These are phyloP conservation scores for Gobio gobio DNA, from an alignment of 2,113 vertebrate genomes.

Conservation along the genomic window DNA sequence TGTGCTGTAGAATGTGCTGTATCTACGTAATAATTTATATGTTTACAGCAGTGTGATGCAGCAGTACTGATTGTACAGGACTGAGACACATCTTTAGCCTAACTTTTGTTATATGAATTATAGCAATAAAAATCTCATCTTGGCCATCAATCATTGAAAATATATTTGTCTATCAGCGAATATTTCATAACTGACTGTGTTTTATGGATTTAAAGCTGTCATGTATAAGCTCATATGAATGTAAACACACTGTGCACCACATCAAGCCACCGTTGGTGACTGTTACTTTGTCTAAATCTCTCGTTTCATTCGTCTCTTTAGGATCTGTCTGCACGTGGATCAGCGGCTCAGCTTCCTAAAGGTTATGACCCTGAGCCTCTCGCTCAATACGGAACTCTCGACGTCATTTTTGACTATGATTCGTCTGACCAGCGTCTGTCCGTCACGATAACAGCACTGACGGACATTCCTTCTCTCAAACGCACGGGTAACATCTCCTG, in stretches of 20 bases:
- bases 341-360: slow-evolving; percentile 89
- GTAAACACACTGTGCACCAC: neutral
- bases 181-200: neutral
- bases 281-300: neutral
- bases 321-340: slow-evolving; percentile 92
- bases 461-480: slow-evolving; percentile 88
- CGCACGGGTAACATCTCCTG: slow-evolving; percentile 89
- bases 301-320: slow-evolving; percentile 58
- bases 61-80: neutral
- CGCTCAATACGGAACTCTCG: slow-evolving; percentile 92
- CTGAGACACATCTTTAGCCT: neutral
- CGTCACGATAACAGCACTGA: slow-evolving; percentile 92
- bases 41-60: slow-evolving; percentile 7
- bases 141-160: neutral
- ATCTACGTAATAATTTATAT: slow-evolving; percentile 19
- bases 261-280: neutral
- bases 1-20: slow-evolving; percentile 9
- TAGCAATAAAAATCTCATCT: neutral
- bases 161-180: neutral
- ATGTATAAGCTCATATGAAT: neutral
- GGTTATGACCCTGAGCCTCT: slow-evolving; percentile 90
- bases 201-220: neutral
- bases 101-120: neutral
- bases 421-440: slow-evolving; percentile 91
- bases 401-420: slow-evolving; percentile 94